phyloP scores from a whole-genome alignment of 2,888 invertebrate genomes.

The Anarsia innoxiella region DNA sequence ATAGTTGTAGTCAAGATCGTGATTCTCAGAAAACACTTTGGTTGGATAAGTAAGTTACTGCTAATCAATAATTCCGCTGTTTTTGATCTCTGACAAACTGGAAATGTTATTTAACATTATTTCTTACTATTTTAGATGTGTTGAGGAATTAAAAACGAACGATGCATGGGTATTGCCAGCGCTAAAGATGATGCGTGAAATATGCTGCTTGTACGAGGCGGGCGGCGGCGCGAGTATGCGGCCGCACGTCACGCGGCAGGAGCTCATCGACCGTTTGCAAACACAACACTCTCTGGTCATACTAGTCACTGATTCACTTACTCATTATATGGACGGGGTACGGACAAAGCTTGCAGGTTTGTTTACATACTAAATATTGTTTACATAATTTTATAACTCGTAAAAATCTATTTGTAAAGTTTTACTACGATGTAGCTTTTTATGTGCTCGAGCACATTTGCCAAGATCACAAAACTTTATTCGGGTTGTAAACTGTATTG shows the following conservation, averaged over 20 bases:
- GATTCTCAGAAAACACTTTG: conserved; percentile 97
- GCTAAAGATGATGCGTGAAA: conserved; percentile 95
- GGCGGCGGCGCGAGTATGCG: conserved; percentile 72
- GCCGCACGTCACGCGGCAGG: conserved; percentile 73
- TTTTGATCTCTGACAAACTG: background rate
- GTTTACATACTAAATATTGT: too few relatives aligned
- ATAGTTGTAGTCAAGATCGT: conserved; percentile 97
- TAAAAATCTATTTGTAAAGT: too few relatives aligned
- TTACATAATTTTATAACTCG: too few relatives aligned
- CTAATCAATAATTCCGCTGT: background rate
- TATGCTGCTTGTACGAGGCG: conserved; percentile 95
- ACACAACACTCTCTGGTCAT: conserved; percentile 94
- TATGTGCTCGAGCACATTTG: too few relatives aligned
- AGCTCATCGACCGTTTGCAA: conserved; percentile 93
- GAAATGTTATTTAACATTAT: background rate
- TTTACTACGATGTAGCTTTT: too few relatives aligned
- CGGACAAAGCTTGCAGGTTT: conserved; percentile 70
- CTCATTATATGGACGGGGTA: conserved; percentile 91
- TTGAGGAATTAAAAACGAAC: conserved; percentile 92
- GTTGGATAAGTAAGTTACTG: conserved; percentile 85
- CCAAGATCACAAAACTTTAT: too few relatives aligned
- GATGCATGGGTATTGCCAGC: conserved; percentile 96
- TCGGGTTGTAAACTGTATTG: too few relatives aligned
- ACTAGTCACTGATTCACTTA: conserved; percentile 93
- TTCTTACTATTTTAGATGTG: conserved; percentile 72